A percentile compares a stretch with the other conserved stretches of the same genome.
Conservation (phyloP, 2,113 vertebrate species). For the Myotis brandtii region DNA sequence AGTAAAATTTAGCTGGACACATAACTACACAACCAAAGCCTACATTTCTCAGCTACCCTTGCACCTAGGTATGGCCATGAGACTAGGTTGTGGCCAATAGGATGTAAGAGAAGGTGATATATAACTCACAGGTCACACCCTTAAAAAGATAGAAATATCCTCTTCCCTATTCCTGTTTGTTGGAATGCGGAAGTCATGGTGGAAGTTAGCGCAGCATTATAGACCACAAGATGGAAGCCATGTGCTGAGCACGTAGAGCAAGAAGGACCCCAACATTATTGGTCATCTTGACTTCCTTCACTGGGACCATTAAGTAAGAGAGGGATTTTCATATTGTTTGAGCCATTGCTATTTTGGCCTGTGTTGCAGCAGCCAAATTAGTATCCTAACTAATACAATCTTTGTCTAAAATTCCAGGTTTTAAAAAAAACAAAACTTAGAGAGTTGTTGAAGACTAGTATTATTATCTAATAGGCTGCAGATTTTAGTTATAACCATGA, state of each 20-base stretch:
- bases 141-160: background rate
- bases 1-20: background rate
- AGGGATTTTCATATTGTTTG: background rate
- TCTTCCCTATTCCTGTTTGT: background rate
- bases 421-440: background rate
- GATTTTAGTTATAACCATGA: background rate
- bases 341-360: background rate
- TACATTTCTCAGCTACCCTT: background rate
- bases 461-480: background rate
- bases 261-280: background rate
- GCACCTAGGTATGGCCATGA: background rate
- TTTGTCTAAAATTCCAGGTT: constrained; percentile 17
- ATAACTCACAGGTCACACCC: background rate
- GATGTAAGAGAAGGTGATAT: background rate
- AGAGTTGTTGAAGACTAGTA: background rate
- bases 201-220: background rate
- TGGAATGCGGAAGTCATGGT: background rate
- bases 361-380: background rate
- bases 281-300: background rate
- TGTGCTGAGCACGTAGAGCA: background rate
- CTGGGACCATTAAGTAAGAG: background rate
- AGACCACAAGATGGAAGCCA: background rate
- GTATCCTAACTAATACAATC: background rate
- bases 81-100: background rate
- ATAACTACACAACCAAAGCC: background rate